Evolutionary conservation across 2,113 vertebrate species (phyloP).

Genomic region (Arvicanthis niloticus): DNA sequence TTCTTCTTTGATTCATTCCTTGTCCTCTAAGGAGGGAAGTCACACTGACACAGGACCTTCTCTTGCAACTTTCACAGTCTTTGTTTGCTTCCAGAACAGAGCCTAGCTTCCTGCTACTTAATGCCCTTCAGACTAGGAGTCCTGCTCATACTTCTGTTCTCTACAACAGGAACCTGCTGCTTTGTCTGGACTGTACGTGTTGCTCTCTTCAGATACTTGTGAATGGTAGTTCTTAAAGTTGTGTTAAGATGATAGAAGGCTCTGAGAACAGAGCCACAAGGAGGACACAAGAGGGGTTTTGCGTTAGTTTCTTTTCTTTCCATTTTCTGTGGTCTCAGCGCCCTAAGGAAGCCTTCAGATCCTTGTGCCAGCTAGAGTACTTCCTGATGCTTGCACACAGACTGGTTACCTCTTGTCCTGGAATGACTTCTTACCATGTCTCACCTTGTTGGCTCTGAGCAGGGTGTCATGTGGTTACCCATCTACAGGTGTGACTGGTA

Average conservation of each 20-base stretch:
- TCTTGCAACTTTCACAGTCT: not conserved
- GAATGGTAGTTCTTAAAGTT: not conserved
- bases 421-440: not conserved
- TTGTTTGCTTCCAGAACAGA: not conserved
- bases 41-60: fast-evolving
- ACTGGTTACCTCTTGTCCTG: not conserved
- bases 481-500: not conserved
- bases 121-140: not conserved
- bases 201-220: not conserved
- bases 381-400: too few relatives aligned
- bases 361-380: too few relatives aligned
- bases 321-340: not conserved
- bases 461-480: fast-evolving
- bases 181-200: not conserved
- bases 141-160: not conserved
- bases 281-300: fast-evolving
- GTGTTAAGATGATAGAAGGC: fast-evolving
- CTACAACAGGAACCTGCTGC: fast-evolving
- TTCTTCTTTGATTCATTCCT: not conserved
- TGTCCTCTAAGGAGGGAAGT: not conserved
- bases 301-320: not conserved
- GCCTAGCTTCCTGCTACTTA: not conserved
- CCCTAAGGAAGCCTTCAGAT: not conserved
- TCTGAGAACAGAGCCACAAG: fast-evolving
- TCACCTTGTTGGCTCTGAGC: not conserved